Evolutionary conservation across 2,888 invertebrate species (phyloP), one percentile per base, ranked within the genome.

Genomic region (Clusia tigrina): DNA sequence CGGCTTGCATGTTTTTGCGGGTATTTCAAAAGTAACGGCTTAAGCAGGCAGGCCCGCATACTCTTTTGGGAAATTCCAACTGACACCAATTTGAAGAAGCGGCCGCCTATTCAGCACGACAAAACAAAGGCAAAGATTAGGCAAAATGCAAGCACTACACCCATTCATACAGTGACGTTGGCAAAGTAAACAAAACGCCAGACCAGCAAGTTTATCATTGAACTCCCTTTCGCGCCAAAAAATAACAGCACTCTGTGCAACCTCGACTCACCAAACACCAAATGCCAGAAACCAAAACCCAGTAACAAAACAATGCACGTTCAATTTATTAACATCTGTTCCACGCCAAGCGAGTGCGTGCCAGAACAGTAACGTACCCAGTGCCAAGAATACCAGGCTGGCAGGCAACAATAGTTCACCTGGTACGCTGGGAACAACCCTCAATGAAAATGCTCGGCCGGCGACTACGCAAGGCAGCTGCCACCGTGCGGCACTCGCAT

Each of bases 371-470:
- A 23, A 23, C 20, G 2, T 10, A 17, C 22, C n/a, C n/a, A n/a
- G n/a, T n/a, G 17, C 54, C 15, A 5, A 54, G 2, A 6, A 9
- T 18, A 55, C 9, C 37, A 2, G 15, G 23, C 6, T 38, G 22
- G 12, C 3, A 9, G 42, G n/a, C 23, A 61, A 72, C 71, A 73
- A 74, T 73, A 72, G 74, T 78, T 78, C 79, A 78, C 77, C 77
- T 78, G 79, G 79, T 61, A 63, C 23, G 32, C 51, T 15, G 23
- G 18, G 69, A 70, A 68, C 67, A 77, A 76, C 72, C 77, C 76
- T 67, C 22, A 55, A 24, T 52, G 55, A 67, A 69, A 69, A 74
- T 75, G 77, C 77, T 73, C 17, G n/a, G 22, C 2, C 26, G 10
- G 26, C 25, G 9, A 38, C 42, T 25, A 26, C 58, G 58, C 32